A percentile compares a stretch with the other conserved stretches of the same genome.
phyloP scores from a whole-genome alignment of 2,113 vertebrate genomes.

The Lycaon pictus region DNA sequence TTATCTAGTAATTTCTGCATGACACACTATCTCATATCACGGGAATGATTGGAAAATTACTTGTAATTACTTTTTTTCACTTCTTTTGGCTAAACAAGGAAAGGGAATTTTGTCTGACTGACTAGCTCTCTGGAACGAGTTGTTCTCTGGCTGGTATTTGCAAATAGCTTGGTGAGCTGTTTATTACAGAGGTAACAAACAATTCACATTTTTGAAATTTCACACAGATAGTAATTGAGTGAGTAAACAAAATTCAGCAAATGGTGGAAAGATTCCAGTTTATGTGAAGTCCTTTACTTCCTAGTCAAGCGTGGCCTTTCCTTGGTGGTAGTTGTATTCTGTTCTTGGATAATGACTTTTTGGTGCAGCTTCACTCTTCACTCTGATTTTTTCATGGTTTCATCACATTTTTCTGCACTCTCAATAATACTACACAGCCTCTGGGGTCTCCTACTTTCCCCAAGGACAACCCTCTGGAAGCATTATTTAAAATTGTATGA shows the following conservation, averaged over 20 bases:
- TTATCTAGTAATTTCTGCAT: background rate
- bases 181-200: background rate
- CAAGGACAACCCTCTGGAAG: background rate
- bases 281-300: background rate
- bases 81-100: conserved; percentile 4
- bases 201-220: conserved; percentile 3
- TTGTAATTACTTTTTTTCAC: background rate
- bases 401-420: background rate
- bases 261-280: background rate
- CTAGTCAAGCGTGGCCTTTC: background rate
- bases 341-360: background rate
- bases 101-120: background rate
- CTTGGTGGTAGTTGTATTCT: background rate
- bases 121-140: background rate
- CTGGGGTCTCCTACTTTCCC: background rate
- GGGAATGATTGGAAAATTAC: background rate
- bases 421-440: background rate
- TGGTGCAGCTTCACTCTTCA: background rate
- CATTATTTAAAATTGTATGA: background rate
- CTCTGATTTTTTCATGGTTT: background rate
- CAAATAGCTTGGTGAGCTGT: background rate
- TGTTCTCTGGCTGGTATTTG: background rate
- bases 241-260: background rate
- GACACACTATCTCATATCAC: background rate
- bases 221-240: background rate